Evolutionary conservation across 2,113 vertebrate species (phyloP).

Genomic region (Muscicapa adusta): DNA sequence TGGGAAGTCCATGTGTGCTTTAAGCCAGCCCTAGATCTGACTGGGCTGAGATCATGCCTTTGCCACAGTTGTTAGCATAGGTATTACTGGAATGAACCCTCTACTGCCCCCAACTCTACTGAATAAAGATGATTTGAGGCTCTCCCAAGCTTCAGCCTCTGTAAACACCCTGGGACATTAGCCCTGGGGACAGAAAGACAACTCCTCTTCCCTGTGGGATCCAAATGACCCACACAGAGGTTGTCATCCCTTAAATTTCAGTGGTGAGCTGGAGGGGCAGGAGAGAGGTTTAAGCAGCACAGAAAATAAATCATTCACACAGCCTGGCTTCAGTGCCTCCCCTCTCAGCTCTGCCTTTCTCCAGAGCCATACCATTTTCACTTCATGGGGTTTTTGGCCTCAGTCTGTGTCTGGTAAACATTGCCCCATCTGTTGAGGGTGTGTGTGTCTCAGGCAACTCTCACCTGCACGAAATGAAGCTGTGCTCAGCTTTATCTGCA

Average conservation of each 20-base stretch:
- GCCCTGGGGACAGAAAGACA: not conserved
- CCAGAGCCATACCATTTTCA: not conserved
- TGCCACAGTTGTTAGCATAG: not conserved
- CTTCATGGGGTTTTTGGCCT: not conserved
- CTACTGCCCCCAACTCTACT: not conserved
- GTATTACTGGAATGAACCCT: not conserved
- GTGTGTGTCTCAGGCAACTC: not conserved
- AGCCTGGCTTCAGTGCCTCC: not conserved
- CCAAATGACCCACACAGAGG: not conserved
- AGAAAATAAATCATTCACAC: not conserved
- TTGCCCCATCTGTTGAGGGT: not conserved
- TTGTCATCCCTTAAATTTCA: not conserved
- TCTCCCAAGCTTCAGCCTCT: not conserved
- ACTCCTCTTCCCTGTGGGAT: not conserved
- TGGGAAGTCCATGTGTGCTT: not conserved
- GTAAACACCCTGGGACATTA: not conserved
- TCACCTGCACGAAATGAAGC: not conserved
- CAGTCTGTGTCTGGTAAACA: not conserved
- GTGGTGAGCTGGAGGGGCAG: not conserved
- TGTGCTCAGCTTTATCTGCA: not conserved
- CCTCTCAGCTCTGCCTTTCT: not conserved
- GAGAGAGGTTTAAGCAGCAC: not conserved
- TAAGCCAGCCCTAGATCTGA: not conserved
- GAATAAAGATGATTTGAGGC: not conserved
- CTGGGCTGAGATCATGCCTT: not conserved